phyloP scores from a whole-genome alignment of 2,113 vertebrate genomes.

The Amphiprion percula region DNA sequence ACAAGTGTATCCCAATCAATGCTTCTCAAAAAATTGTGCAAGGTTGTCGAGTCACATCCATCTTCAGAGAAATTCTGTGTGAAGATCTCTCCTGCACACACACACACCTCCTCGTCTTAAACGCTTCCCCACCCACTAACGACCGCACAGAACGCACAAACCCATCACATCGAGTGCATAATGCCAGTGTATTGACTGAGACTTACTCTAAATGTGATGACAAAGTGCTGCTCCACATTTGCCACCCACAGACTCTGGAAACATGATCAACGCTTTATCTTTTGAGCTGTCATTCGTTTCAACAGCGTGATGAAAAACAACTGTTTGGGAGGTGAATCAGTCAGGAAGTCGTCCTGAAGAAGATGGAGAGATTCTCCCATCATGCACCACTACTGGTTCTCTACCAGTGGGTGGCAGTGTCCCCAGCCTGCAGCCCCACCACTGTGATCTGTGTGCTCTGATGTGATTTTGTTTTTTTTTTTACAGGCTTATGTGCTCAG shows the following conservation, averaged over 20 bases:
- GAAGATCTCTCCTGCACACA: not conserved
- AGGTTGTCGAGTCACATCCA: constrained; percentile 22
- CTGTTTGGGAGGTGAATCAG: not conserved
- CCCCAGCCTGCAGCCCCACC: constrained; percentile 29
- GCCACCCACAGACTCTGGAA: constrained; percentile 38
- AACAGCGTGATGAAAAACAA: not conserved
- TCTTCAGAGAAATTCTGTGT: not conserved
- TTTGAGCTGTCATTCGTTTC: not conserved
- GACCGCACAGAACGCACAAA: not conserved
- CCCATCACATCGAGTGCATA: constrained; percentile 11
- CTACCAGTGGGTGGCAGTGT: constrained; percentile 73
- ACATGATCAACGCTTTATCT: not conserved
- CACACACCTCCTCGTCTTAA: not conserved
- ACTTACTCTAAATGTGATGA: constrained; percentile 27
- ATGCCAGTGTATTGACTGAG: constrained; percentile 28
- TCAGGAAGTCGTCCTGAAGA: not conserved
- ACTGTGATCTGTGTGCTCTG: constrained; percentile 18
- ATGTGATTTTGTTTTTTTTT: constrained; percentile 1
- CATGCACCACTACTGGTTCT: constrained; percentile 40
- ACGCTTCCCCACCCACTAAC: not conserved
- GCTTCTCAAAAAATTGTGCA: constrained; percentile 7
- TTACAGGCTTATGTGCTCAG: constrained; percentile 36
- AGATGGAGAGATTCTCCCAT: not conserved
- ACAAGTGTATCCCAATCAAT: constrained; percentile 55
- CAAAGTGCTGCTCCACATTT: constrained; percentile 31